phyloP scores from a whole-genome alignment of 1,140 invertebrate species.

The Zaprionus ghesquierei region DNA sequence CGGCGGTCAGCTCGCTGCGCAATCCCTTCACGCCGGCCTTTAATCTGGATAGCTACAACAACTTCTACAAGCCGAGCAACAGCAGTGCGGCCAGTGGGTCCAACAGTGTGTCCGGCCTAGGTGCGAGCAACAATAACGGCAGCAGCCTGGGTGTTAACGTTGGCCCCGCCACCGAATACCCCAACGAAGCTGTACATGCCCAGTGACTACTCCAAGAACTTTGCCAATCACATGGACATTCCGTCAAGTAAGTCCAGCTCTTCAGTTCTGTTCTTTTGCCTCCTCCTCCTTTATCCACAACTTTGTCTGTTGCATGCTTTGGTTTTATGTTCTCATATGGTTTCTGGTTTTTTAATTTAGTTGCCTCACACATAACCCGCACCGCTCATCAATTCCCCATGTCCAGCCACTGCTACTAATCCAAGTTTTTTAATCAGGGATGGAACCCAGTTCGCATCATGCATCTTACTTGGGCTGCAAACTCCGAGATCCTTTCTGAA shows the following conservation, averaged over 20 bases:
- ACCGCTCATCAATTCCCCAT: conserved; percentile 18
- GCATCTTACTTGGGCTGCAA: background rate
- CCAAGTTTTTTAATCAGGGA: conserved; percentile 26
- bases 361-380: conserved; percentile 17
- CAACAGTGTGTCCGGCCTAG: conserved; percentile 24
- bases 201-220: conserved; percentile 79
- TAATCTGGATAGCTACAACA: conserved; percentile 72
- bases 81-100: conserved; percentile 42
- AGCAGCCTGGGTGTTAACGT: conserved; percentile 12
- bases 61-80: conserved; percentile 64
- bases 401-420: conserved; percentile 33
- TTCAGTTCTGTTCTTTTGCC: conserved; percentile 10
- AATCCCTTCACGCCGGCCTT: conserved; percentile 62
- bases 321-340: conserved; percentile 11
- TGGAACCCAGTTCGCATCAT: conserved; percentile 32
- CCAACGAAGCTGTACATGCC: conserved; percentile 81
- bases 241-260: conserved; percentile 74
- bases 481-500: background rate
- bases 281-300: conserved; percentile 9
- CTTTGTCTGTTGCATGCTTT: conserved; percentile 66
- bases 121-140: conserved; percentile 29
- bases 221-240: conserved; percentile 82
- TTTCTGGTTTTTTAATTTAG: conserved; percentile 1
- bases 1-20: conserved; percentile 38
- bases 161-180: conserved; percentile 60